Percentiles rank a stretch among this genome's conserved stretches.
phyloP scores from a whole-genome alignment of 2,113 vertebrate species.

The Camelus bactrianus region DNA sequence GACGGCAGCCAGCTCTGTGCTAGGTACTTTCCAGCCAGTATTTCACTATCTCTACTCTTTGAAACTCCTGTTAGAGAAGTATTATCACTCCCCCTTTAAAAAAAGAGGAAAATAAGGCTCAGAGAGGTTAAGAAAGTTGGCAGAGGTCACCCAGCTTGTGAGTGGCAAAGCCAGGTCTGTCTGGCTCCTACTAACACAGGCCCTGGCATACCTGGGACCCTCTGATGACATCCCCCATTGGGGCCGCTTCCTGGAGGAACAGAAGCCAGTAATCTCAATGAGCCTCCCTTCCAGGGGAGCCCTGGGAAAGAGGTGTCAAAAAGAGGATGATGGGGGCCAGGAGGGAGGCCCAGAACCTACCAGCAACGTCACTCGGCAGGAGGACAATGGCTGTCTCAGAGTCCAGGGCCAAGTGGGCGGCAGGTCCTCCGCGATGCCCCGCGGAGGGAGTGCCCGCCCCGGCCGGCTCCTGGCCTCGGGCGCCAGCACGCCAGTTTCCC shows the following conservation, averaged over 20 bases:
- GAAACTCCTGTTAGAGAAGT: neutral
- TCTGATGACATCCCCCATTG: neutral
- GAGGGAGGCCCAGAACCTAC: neutral
- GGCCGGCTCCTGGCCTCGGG: neutral
- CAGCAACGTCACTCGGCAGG: neutral
- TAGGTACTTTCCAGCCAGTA: neutral
- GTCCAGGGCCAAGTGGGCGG: slow-evolving; percentile 36
- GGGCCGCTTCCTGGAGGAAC: neutral
- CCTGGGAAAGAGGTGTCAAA: neutral
- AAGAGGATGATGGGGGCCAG: neutral
- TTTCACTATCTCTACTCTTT: neutral
- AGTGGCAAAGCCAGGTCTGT: neutral
- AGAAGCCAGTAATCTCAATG: neutral
- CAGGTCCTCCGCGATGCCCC: neutral
- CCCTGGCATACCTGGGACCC: neutral
- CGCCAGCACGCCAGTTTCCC: neutral
- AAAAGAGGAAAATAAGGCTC: neutral
- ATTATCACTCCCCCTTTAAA: neutral
- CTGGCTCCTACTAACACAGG: neutral
- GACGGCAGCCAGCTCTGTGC: neutral
- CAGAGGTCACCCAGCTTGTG: neutral
- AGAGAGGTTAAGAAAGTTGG: neutral
- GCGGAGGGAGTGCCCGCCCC: neutral
- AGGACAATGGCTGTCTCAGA: slow-evolving; percentile 51
- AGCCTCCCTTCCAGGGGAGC: neutral